Conservation (phyloP, 2,888 invertebrate genomes). For the Julus scanicus region DNA sequence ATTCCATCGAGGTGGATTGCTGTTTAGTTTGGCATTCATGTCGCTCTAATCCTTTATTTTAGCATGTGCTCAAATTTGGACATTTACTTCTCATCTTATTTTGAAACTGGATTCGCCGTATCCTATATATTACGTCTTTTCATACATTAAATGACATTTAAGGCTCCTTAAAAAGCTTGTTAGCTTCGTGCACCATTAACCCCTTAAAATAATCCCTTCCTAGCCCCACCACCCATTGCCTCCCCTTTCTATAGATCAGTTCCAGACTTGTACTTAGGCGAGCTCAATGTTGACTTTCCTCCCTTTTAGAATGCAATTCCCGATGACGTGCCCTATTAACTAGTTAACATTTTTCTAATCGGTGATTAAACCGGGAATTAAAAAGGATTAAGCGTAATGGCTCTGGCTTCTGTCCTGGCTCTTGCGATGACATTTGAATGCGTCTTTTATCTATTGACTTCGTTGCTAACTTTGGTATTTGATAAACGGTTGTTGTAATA, state of each 20-base stretch:
- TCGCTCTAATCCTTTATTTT: neutral
- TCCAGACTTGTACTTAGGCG: neutral
- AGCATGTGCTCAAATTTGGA: constrained; percentile 25
- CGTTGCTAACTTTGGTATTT: neutral
- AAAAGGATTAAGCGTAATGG: neutral
- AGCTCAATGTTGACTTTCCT: neutral
- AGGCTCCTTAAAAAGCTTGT: constrained; percentile 30
- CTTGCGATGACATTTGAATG: neutral
- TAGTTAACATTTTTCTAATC: constrained; percentile 26
- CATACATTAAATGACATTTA: constrained; percentile 9
- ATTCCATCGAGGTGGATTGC: neutral
- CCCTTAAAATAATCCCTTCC: constrained; percentile 11
- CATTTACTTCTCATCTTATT: constrained; percentile 22
- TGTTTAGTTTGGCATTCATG: neutral
- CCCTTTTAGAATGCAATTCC: neutral
- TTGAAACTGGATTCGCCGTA: neutral
- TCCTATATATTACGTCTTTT: constrained; percentile 13
- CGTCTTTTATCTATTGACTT: neutral
- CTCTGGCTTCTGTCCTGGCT: neutral
- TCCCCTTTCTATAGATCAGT: neutral
- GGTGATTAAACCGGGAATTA: constrained; percentile 3
- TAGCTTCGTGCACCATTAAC: constrained; percentile 39
- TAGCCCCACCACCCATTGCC: neutral
- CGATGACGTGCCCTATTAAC: neutral
- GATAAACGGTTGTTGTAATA: neutral